These are phyloP conservation scores for Syrista parreyssii DNA, from an alignment of 2,888 invertebrate species.

Conservation along the genomic window DNA sequence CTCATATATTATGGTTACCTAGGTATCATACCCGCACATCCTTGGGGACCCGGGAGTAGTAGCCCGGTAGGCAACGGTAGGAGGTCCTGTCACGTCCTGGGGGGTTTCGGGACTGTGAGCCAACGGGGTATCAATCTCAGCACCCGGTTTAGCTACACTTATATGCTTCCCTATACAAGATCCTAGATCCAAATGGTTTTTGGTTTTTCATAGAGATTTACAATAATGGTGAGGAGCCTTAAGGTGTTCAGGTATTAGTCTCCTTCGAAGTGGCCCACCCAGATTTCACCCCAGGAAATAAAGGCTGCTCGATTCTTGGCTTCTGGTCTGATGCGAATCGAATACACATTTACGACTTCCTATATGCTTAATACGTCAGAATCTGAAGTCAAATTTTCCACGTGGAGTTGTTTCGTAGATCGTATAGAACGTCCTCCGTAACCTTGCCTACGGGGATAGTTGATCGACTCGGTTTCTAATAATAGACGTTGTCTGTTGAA, in stretches of 20 bases:
- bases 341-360: not conserved
- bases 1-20: constrained; percentile 40
- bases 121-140: constrained; percentile 49
- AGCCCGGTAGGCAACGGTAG: constrained; percentile 38
- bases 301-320: not conserved
- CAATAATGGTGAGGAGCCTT: not conserved
- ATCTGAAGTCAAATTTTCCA: not conserved
- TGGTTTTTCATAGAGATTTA: constrained; percentile 7
- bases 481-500: not conserved
- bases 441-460: not conserved
- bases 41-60: constrained; percentile 29
- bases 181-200: constrained; percentile 8
- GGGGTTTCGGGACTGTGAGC: constrained; percentile 28
- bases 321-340: not conserved
- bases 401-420: not conserved
- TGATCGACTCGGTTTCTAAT: not conserved
- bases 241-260: constrained; percentile 2
- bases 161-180: not conserved
- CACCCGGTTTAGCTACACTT: constrained; percentile 42
- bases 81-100: constrained; percentile 46
- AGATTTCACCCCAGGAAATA: constrained; percentile 8
- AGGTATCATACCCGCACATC: constrained; percentile 14
- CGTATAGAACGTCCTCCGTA: not conserved
- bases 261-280: constrained; percentile 4
- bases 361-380: not conserved